Conservation (phyloP, 30 jellyfish, hydroid and myxozoan genomes). For the Pseudorhiza aurosa region DNA sequence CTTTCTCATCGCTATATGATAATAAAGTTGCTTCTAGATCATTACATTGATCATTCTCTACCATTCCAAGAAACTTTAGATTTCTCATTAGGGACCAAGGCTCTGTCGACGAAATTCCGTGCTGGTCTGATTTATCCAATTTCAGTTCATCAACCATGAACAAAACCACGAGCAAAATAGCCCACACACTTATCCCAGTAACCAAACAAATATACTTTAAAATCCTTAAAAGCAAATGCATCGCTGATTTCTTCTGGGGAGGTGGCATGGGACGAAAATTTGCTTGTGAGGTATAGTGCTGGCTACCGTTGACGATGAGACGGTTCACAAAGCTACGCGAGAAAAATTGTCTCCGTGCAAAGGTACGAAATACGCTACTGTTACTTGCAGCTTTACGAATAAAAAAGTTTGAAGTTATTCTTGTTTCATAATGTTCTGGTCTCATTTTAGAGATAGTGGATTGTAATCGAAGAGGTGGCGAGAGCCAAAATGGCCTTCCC, state of each 20-base stretch:
- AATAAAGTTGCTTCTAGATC: not conserved
- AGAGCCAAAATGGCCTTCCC: too few species aligned
- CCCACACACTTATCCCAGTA: conserved; percentile 32
- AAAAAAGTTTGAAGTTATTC: too few species aligned
- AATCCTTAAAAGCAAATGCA: not conserved
- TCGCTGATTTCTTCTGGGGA: not conserved
- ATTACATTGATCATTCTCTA: not conserved
- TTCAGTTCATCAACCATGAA: conserved; percentile 21
- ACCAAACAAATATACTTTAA: not conserved
- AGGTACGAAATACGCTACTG: too few species aligned
- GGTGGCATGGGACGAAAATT: not conserved
- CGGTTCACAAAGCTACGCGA: too few species aligned
- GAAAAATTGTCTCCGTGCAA: too few species aligned
- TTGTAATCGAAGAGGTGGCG: too few species aligned
- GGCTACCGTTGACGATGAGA: not conserved
- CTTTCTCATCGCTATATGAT: not conserved
- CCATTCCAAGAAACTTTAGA: conserved; percentile 9
- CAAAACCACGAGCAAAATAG: not conserved
- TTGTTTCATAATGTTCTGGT: too few species aligned
- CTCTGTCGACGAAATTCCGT: not conserved
- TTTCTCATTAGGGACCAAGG: not conserved
- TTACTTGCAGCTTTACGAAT: too few species aligned
- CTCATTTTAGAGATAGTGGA: too few species aligned
- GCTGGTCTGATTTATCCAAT: not conserved
- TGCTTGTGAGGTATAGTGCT: not conserved